Evolutionary conservation across 2,797 vertebrate genomes (phyloP).

Genomic region (Typhlichthys eigenmanni): DNA sequence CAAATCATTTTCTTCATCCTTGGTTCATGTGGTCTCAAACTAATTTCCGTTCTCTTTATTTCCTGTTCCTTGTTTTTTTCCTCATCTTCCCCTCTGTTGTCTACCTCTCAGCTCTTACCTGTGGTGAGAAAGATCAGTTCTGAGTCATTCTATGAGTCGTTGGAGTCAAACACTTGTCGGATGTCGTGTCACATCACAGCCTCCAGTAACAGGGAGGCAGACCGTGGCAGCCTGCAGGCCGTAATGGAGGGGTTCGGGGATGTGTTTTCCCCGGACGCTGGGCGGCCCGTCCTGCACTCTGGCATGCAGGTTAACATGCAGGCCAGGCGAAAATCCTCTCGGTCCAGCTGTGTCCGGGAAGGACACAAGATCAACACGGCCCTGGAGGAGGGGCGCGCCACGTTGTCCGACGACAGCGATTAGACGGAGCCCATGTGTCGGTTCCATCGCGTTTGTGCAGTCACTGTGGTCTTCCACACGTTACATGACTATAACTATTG

Average conservation of each 20-base stretch:
- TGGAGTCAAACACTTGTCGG: conserved; percentile 92
- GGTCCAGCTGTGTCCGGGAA: conserved; percentile 88
- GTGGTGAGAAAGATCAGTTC: conserved; percentile 89
- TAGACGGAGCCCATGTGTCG: conserved; percentile 43
- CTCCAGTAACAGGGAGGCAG: conserved; percentile 86
- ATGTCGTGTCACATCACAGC: conserved; percentile 91
- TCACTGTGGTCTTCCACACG: conserved; percentile 14
- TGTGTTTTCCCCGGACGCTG: conserved; percentile 87
- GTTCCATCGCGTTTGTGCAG: conserved; percentile 15
- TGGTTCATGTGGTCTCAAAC: conserved; percentile 31
- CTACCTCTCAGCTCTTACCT: conserved; percentile 87
- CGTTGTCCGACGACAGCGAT: conserved; percentile 84
- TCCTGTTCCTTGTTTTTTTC: conserved; percentile 22
- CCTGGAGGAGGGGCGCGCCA: conserved; percentile 81
- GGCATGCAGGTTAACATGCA: conserved; percentile 92
- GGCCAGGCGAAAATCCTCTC: conserved; percentile 91
- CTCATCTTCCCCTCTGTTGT: conserved; percentile 70
- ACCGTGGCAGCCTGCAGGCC: conserved; percentile 86
- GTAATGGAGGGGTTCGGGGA: conserved; percentile 90
- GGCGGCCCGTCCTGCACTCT: conserved; percentile 83
- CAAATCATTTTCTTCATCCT: conserved; percentile 28
- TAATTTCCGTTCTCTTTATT: conserved; percentile 41
- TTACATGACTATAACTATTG: conserved; percentile 6
- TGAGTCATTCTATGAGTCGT: conserved; percentile 92
- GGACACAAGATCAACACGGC: conserved; percentile 91